Conservation (phyloP, 2,797 vertebrate genomes). For the Hemibagrus guttatus region DNA sequence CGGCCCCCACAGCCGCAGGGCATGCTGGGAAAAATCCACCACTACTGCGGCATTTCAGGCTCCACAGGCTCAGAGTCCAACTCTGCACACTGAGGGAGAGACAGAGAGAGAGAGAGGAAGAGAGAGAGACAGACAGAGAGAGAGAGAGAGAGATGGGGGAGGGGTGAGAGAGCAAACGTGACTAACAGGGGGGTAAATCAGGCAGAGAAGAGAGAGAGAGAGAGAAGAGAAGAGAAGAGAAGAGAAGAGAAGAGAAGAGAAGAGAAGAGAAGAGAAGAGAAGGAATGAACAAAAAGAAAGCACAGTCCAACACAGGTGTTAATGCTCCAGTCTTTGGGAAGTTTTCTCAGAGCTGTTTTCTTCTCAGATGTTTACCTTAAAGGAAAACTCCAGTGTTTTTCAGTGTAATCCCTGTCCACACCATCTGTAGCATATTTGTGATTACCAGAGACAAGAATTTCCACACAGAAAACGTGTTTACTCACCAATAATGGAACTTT, state of each 20-base stretch:
- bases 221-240: neutral
- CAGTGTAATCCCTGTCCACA: neutral
- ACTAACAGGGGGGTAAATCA: slow-evolving; percentile 48
- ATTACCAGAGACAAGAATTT: neutral
- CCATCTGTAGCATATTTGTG: neutral
- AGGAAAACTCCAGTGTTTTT: neutral
- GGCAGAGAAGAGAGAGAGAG: slow-evolving; percentile 18
- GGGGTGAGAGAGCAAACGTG: slow-evolving; percentile 38
- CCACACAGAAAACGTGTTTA: neutral
- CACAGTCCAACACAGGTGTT: slow-evolving; percentile 36
- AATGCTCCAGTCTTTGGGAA: slow-evolving; percentile 27
- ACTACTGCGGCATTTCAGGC: slow-evolving; percentile 59
- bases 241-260: slow-evolving; percentile 13
- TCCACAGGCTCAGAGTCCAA: slow-evolving; percentile 51
- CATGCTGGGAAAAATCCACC: slow-evolving; percentile 61
- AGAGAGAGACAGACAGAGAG: neutral
- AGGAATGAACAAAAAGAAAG: slow-evolving; percentile 6
- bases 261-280: neutral
- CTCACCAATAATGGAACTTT: neutral
- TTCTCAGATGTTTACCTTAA: slow-evolving; percentile 20
- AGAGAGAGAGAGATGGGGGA: slow-evolving; percentile 18
- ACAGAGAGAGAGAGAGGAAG: neutral
- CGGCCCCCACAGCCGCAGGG: slow-evolving; percentile 55
- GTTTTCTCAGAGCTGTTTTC: slow-evolving; percentile 17
- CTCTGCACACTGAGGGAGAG: slow-evolving; percentile 32